phyloP scores from a whole-genome alignment of 2,113 vertebrate species.

The Urocynchramus pylzowi region DNA sequence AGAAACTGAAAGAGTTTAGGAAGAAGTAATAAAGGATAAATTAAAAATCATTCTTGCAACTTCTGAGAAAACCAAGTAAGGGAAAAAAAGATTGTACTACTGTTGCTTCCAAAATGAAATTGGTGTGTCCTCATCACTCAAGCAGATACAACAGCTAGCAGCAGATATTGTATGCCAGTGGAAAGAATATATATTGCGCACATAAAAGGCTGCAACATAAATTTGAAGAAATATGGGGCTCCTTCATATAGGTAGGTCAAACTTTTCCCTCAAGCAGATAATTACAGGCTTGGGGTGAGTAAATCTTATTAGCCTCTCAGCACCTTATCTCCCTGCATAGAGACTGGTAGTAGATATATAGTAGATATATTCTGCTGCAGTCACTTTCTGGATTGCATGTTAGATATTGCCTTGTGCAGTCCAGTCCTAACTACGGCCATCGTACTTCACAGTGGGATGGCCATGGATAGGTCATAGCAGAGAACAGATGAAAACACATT shows the following conservation, averaged over 20 bases:
- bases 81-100: constrained; percentile 23
- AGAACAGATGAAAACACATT: not conserved
- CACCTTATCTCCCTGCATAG: constrained; percentile 64
- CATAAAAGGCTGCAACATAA: constrained; percentile 70
- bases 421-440: not conserved
- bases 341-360: constrained; percentile 56
- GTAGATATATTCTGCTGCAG: constrained; percentile 44
- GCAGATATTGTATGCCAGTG: constrained; percentile 60
- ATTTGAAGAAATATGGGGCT: constrained; percentile 77
- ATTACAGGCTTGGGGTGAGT: constrained; percentile 76
- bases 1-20: constrained; percentile 34
- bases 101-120: constrained; percentile 51
- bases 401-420: not conserved
- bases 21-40: constrained; percentile 57
- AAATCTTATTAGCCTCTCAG: constrained; percentile 79
- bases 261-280: constrained; percentile 80
- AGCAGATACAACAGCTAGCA: constrained; percentile 57
- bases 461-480: not conserved
- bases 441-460: not conserved
- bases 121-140: constrained; percentile 55
- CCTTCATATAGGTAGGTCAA: constrained; percentile 77
- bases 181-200: constrained; percentile 70
- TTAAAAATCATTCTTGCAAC: constrained; percentile 38
- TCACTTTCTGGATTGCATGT: constrained; percentile 10
- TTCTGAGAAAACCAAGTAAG: constrained; percentile 30